phyloP scores from a whole-genome alignment of 2,888 invertebrate genomes.

The Xestia sexstrigata region DNA sequence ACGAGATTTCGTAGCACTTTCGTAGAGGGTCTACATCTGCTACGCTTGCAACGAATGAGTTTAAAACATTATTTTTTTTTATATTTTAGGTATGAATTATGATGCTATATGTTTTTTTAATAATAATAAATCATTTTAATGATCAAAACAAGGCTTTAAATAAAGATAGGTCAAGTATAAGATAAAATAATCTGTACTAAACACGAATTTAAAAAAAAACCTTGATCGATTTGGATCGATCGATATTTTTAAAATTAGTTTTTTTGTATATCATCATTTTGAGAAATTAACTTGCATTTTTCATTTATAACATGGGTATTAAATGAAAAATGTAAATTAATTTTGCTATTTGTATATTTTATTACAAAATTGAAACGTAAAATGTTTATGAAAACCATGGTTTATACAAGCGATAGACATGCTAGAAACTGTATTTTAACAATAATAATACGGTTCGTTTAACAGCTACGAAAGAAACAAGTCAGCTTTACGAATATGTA shows the following conservation, averaged over 20 bases:
- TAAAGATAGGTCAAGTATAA: neutral
- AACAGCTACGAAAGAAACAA: neutral
- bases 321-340: neutral
- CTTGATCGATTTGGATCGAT: neutral
- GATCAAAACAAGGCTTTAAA: neutral
- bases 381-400: neutral
- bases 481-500: neutral
- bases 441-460: neutral
- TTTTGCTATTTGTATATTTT: neutral
- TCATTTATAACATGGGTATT: neutral
- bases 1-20: constrained; percentile 56
- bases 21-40: constrained; percentile 55
- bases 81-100: neutral
- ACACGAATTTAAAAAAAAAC: neutral
- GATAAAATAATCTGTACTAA: neutral
- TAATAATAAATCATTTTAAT: neutral
- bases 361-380: neutral
- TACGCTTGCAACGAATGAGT: neutral
- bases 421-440: neutral
- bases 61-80: neutral
- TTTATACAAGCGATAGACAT: neutral
- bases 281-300: neutral
- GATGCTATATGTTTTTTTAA: neutral
- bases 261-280: neutral
- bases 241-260: neutral